A percentile compares a stretch with the other conserved stretches of the same genome.
These are phyloP conservation scores for Athripsodes cinereus DNA, from an alignment of 2,888 invertebrate species.

Conservation along the genomic window DNA sequence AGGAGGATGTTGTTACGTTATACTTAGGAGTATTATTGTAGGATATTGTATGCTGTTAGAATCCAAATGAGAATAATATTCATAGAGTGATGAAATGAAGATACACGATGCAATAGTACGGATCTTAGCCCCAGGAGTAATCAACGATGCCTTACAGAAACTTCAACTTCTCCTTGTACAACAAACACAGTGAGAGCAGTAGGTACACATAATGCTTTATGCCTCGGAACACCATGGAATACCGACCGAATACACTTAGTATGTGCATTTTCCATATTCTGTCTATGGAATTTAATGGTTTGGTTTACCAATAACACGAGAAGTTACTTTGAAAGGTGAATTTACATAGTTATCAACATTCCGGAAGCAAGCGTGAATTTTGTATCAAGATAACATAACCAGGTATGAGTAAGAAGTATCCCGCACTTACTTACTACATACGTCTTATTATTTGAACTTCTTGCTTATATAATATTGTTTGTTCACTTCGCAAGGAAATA, in stretches of 20 bases:
- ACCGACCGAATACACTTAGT: neutral
- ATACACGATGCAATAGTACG: neutral
- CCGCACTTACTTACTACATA: too few relatives aligned
- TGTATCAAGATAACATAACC: too few relatives aligned
- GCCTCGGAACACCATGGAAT: neutral
- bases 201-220: neutral
- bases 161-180: neutral
- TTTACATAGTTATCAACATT: neutral
- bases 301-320: neutral
- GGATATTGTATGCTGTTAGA: too few relatives aligned
- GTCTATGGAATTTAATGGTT: neutral
- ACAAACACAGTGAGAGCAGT: neutral
- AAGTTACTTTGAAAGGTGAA: neutral
- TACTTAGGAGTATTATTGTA: too few relatives aligned
- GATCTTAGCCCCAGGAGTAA: constrained; percentile 4
- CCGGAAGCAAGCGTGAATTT: neutral
- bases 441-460: too few relatives aligned
- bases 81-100: constrained; percentile 2
- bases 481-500: too few relatives aligned
- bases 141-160: neutral
- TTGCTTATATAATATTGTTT: too few relatives aligned
- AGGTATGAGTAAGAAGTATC: too few relatives aligned
- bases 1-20: too few relatives aligned
- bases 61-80: neutral
- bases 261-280: too few relatives aligned